These are phyloP conservation scores for Gallinago solitaria DNA, from an alignment of 2,797 vertebrate genomes.

Conservation along the genomic window DNA sequence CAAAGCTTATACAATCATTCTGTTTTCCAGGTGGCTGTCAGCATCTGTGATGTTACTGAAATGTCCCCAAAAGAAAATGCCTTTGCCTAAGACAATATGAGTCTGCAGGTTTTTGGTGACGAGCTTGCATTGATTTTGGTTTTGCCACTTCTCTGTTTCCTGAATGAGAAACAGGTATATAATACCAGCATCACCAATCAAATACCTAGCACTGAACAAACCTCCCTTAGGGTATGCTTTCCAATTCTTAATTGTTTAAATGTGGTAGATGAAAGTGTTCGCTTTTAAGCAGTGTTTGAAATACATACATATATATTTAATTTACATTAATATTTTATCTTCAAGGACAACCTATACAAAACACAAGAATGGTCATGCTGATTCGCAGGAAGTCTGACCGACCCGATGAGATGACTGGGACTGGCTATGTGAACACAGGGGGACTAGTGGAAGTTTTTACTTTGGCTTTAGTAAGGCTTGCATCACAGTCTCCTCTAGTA, in stretches of 20 bases:
- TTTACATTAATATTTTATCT: neutral
- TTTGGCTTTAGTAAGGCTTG: neutral
- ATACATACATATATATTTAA: neutral
- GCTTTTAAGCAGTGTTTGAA: neutral
- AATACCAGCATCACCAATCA: neutral
- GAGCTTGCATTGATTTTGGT: conserved; percentile 24
- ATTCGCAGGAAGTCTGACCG: neutral
- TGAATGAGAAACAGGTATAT: neutral
- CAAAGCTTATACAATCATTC: neutral
- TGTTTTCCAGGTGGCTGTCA: conserved; percentile 21
- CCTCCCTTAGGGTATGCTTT: neutral
- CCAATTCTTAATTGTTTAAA: neutral
- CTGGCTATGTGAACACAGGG: neutral
- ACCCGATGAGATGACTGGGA: neutral
- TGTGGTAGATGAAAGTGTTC: neutral
- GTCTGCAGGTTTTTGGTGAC: neutral
- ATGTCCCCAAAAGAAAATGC: neutral
- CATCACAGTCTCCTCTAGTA: neutral
- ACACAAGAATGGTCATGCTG: neutral
- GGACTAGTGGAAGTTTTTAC: neutral
- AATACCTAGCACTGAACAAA: neutral
- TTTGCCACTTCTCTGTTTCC: neutral
- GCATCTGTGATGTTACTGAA: neutral
- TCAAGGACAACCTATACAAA: neutral
- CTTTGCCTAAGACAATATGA: conserved; percentile 4